Percentiles rank a stretch among this genome's conserved stretches.
Conservation (phyloP, 2,113 vertebrate species). For the Rhinopomastus cyanomelas region DNA sequence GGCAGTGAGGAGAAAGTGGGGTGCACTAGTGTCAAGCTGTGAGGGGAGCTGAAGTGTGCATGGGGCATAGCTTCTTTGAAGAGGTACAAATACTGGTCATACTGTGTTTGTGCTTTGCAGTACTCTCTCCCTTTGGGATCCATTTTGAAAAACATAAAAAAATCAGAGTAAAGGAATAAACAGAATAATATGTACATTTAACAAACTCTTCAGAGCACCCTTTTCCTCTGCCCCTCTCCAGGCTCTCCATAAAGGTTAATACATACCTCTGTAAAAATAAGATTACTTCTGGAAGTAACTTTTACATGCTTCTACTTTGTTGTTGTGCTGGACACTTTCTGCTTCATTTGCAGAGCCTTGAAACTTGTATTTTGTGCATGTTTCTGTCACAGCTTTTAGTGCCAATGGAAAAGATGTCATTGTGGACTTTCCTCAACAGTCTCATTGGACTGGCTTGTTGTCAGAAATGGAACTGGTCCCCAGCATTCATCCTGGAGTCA, state of each 20-base stretch:
- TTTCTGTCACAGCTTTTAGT: conserved; percentile 87
- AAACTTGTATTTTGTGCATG: background rate
- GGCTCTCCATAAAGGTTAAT: background rate
- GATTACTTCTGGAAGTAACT: background rate
- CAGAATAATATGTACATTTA: background rate
- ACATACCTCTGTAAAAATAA: background rate
- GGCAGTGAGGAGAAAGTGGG: background rate
- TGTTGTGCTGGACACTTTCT: background rate
- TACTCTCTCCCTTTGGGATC: background rate
- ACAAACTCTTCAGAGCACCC: background rate
- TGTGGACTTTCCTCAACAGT: conserved; percentile 97
- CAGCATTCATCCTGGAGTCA: conserved; percentile 94
- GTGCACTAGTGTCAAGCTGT: background rate
- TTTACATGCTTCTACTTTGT: background rate
- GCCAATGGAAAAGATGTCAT: conserved; percentile 99
- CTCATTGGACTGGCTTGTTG: conserved; percentile 95
- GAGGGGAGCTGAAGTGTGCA: background rate
- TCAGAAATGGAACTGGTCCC: conserved; percentile 98
- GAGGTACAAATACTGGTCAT: background rate
- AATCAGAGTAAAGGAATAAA: background rate
- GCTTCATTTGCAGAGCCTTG: background rate
- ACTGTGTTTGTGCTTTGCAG: background rate
- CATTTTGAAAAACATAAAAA: background rate
- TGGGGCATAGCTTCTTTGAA: background rate
- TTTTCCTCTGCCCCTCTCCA: background rate